Conservation (phyloP, 2,797 vertebrate genomes). For the Myoxocephalus aenaeus region DNA sequence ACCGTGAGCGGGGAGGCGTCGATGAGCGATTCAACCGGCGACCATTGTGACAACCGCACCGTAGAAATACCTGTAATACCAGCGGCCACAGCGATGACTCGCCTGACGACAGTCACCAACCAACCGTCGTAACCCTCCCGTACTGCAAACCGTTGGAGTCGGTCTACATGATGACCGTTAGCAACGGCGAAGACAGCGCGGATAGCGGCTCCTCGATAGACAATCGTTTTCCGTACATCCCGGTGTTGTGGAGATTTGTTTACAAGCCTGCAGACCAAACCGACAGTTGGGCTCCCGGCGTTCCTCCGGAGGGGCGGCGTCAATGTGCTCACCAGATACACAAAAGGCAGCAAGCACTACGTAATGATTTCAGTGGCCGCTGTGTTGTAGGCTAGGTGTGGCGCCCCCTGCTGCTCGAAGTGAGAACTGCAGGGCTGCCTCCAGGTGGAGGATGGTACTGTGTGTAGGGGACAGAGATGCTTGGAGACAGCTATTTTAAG, state of each 20-base stretch:
- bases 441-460: background rate
- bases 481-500: slow-evolving; percentile 15
- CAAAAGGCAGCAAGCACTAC: slow-evolving; percentile 81
- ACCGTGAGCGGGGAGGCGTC: slow-evolving; percentile 47
- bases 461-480: background rate
- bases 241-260: slow-evolving; percentile 71
- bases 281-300: slow-evolving; percentile 25
- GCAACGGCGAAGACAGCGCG: background rate
- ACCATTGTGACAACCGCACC: slow-evolving; percentile 50
- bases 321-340: slow-evolving; percentile 73
- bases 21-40: slow-evolving; percentile 39
- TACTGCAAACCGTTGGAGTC: background rate
- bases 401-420: slow-evolving; percentile 67
- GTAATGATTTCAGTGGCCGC: slow-evolving; percentile 71
- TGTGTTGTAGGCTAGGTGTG: background rate
- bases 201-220: background rate
- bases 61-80: slow-evolving; percentile 27
- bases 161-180: slow-evolving; percentile 54
- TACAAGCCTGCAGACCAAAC: slow-evolving; percentile 63
- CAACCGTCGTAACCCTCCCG: slow-evolving; percentile 1
- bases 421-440: slow-evolving; percentile 21
- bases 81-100: slow-evolving; percentile 39
- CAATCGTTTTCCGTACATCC: slow-evolving; percentile 32
- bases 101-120: slow-evolving; percentile 8
- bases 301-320: slow-evolving; percentile 78